Percentiles rank a stretch among this genome's conserved stretches.
Conservation (phyloP, 1,140 invertebrate species). For the Drosophila lowei region DNA sequence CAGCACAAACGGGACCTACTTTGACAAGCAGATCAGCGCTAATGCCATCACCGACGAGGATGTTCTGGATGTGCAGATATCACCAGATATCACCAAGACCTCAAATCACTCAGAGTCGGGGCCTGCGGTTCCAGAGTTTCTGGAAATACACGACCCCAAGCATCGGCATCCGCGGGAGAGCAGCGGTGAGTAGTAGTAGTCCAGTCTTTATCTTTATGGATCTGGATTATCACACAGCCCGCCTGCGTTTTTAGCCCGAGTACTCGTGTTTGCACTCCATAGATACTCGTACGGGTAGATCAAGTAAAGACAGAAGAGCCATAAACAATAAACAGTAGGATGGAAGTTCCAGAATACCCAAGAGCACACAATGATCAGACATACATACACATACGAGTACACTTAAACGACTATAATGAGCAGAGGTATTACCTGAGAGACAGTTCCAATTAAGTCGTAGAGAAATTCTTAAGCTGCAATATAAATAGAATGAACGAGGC, state of each 20-base stretch:
- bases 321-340: slow-evolving; percentile 35
- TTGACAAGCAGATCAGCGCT: slow-evolving; percentile 7
- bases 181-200: slow-evolving; percentile 47
- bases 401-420: slow-evolving; percentile 41
- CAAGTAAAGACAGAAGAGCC: slow-evolving; percentile 1
- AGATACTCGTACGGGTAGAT: background rate
- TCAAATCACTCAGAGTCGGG: background rate
- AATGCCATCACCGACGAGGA: slow-evolving; percentile 28
- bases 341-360: background rate
- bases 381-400: too few species aligned
- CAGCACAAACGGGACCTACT: slow-evolving; percentile 2
- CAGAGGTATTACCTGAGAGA: slow-evolving; percentile 12
- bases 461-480: slow-evolving; percentile 25
- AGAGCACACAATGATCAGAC: background rate
- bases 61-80: slow-evolving; percentile 45
- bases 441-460: slow-evolving; percentile 31
- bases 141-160: slow-evolving; percentile 85
- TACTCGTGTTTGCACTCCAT: slow-evolving; percentile 4
- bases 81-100: slow-evolving; percentile 1
- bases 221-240: background rate
- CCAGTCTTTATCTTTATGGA: slow-evolving; percentile 13
- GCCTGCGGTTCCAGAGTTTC: slow-evolving; percentile 75
- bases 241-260: too few species aligned
- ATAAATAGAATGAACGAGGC: slow-evolving; percentile 27
- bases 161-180: slow-evolving; percentile 84